A percentile compares a stretch with the other conserved stretches of the same genome.
Evolutionary conservation across 2,113 vertebrate genomes (phyloP).

Genomic region (Phasianus colchicus): DNA sequence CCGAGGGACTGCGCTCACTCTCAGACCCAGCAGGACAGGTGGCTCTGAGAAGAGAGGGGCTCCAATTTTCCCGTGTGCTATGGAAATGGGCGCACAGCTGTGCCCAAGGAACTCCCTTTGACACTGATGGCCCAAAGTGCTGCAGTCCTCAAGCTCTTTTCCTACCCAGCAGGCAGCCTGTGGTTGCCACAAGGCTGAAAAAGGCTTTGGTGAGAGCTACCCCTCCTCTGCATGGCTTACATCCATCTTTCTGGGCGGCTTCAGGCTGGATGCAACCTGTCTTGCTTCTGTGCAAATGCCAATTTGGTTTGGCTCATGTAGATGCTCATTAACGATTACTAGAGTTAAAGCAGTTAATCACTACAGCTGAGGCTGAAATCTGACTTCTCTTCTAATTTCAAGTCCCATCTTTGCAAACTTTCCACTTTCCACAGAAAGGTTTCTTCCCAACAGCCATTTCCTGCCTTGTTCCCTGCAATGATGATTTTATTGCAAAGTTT

Average conservation of each 20-base stretch:
- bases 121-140: neutral
- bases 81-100: neutral
- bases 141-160: neutral
- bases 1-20: neutral
- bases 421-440: conserved; percentile 12
- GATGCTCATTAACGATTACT: conserved; percentile 21
- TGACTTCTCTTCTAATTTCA: conserved; percentile 25
- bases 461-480: neutral
- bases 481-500: conserved; percentile 34
- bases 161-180: neutral
- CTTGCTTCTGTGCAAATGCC: neutral
- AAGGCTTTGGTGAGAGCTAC: neutral
- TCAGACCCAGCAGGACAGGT: neutral
- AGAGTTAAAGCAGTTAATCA: conserved; percentile 49
- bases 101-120: neutral
- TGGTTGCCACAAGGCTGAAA: neutral
- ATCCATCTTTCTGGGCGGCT: neutral
- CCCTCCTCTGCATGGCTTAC: neutral
- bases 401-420: neutral
- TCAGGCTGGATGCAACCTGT: neutral
- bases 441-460: conserved; percentile 33
- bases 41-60: neutral
- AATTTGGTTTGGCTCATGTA: neutral
- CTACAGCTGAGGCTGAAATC: conserved; percentile 6
- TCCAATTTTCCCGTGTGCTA: neutral